Conservation (phyloP, 2,113 vertebrate genomes). For the Perca schrenkii region DNA sequence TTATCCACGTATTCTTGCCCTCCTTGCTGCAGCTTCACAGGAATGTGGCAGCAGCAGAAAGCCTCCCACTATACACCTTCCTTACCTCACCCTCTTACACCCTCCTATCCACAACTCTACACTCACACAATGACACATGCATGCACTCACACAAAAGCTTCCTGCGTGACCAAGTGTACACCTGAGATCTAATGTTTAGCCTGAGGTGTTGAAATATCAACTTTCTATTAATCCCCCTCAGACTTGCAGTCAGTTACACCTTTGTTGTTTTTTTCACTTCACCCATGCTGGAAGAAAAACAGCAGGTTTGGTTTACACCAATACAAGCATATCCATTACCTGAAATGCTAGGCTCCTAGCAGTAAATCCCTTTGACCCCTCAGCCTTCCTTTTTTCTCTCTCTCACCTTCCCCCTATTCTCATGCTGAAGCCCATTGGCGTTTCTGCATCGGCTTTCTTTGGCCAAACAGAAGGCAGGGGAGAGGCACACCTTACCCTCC, state of each 20-base stretch:
- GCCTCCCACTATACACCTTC: slow-evolving; percentile 32
- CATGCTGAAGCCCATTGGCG: slow-evolving; percentile 53
- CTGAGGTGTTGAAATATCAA: slow-evolving; percentile 73
- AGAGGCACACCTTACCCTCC: slow-evolving; percentile 60
- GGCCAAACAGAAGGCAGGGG: slow-evolving; percentile 51
- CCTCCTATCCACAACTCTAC: slow-evolving; percentile 12
- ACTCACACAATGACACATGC: slow-evolving; percentile 26
- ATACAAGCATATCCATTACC: slow-evolving; percentile 85
- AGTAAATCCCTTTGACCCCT: slow-evolving; percentile 84
- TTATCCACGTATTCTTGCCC: slow-evolving; percentile 70
- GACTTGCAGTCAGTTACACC: slow-evolving; percentile 71
- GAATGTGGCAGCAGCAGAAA: slow-evolving; percentile 67
- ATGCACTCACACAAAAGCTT: slow-evolving; percentile 34
- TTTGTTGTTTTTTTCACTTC: slow-evolving; percentile 79
- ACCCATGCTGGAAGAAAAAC: slow-evolving; percentile 73
- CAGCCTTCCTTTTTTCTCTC: slow-evolving; percentile 47
- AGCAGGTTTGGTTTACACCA: slow-evolving; percentile 78
- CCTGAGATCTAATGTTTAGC: slow-evolving; percentile 68
- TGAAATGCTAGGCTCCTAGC: slow-evolving; percentile 78
- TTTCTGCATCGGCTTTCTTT: slow-evolving; percentile 58
- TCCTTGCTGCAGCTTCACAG: slow-evolving; percentile 55
- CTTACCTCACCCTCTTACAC: slow-evolving; percentile 19
- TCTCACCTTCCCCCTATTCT: slow-evolving; percentile 31
- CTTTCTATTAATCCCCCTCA: slow-evolving; percentile 75
- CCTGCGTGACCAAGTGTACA: slow-evolving; percentile 58